Conservation (phyloP, 2,113 vertebrate species). For the Sylvietta virens region DNA sequence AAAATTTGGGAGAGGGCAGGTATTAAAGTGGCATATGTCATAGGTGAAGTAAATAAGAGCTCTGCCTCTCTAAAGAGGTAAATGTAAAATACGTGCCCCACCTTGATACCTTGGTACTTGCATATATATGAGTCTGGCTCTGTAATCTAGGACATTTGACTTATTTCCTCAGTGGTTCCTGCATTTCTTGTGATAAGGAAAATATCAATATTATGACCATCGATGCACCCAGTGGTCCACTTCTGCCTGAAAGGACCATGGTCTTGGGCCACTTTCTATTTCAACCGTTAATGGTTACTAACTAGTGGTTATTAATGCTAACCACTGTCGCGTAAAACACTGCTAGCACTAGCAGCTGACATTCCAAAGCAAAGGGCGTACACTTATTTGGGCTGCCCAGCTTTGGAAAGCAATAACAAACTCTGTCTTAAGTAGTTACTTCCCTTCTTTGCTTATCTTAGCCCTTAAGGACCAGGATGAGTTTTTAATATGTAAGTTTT, state of each 20-base stretch:
- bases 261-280: neutral
- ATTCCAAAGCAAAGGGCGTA: neutral
- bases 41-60: neutral
- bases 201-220: neutral
- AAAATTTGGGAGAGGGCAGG: neutral
- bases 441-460: neutral
- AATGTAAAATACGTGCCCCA: neutral
- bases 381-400: neutral
- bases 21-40: neutral
- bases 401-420: neutral
- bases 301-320: neutral
- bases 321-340: neutral
- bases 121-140: neutral
- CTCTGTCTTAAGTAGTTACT: neutral
- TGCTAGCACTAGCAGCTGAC: neutral
- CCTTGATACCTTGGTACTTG: neutral
- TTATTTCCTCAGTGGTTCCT: neutral
- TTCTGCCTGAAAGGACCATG: neutral
- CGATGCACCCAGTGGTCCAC: neutral
- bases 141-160: neutral
- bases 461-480: neutral
- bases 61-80: neutral
- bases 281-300: accelerated
- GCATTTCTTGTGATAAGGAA: neutral
- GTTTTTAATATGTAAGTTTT: neutral